Conservation (phyloP, 2,797 vertebrate species). For the Spinus olivaceus region DNA sequence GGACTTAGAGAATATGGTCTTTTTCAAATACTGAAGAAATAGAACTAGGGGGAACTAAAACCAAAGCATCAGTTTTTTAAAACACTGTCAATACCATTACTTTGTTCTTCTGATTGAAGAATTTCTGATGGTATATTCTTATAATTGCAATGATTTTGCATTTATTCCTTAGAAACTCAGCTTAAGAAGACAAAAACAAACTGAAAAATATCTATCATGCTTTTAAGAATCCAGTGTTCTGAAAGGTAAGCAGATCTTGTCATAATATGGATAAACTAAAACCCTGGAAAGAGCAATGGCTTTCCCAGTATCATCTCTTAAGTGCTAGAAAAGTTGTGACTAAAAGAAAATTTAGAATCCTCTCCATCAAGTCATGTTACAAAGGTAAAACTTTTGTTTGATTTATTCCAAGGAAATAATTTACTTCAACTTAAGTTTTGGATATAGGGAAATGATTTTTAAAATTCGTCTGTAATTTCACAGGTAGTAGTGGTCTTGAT, state of each 20-base stretch:
- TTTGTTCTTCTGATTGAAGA: background rate
- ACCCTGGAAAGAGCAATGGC: background rate
- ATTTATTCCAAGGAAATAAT: background rate
- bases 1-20: background rate
- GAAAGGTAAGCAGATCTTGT: background rate
- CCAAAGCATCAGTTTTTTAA: background rate
- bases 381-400: background rate
- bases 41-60: background rate
- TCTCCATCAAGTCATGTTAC: background rate
- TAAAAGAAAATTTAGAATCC: background rate
- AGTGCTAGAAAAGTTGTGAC: background rate
- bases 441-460: background rate
- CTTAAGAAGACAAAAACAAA: background rate
- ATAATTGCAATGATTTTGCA: background rate
- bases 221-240: background rate
- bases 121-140: background rate
- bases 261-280: background rate
- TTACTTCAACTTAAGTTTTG: background rate
- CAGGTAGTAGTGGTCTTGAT: background rate
- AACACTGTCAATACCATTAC: background rate
- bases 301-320: background rate
- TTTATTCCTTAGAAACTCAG: background rate
- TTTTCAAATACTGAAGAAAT: background rate
- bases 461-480: background rate
- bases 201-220: background rate